Evolutionary conservation across 2,797 vertebrate species (phyloP).

Genomic region (Mionectes olivaceus): DNA sequence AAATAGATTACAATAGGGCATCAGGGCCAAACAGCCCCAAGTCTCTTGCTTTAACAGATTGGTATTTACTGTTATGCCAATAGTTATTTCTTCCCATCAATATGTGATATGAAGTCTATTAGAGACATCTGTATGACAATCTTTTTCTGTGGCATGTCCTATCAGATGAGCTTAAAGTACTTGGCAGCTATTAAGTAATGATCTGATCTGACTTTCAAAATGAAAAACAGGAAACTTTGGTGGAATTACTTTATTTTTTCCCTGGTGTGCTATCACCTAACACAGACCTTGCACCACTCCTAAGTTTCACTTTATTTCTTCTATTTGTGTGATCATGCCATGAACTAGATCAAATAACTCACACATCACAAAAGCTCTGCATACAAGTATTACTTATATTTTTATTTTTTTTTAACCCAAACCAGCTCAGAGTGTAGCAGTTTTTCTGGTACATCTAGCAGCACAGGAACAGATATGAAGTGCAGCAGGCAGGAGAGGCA

Average conservation of each 20-base stretch:
- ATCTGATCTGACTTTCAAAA: background rate
- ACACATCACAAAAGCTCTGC: background rate
- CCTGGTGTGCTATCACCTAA: accelerated
- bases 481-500: background rate
- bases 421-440: background rate
- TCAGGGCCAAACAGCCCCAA: background rate
- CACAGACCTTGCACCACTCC: background rate
- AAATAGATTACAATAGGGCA: background rate
- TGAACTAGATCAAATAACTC: background rate
- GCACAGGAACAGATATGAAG: background rate
- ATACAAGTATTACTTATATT: background rate
- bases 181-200: background rate
- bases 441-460: background rate
- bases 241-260: background rate
- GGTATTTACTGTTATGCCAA: background rate
- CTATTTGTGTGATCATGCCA: background rate
- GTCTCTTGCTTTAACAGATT: background rate
- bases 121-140: background rate
- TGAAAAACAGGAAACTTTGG: background rate
- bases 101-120: background rate
- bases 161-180: background rate
- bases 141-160: background rate
- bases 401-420: background rate
- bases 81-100: background rate
- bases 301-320: background rate